A percentile compares a stretch with the other conserved stretches of the same genome.
phyloP scores from a whole-genome alignment of 2,113 vertebrate species.

The Glaucidium brasilianum region DNA sequence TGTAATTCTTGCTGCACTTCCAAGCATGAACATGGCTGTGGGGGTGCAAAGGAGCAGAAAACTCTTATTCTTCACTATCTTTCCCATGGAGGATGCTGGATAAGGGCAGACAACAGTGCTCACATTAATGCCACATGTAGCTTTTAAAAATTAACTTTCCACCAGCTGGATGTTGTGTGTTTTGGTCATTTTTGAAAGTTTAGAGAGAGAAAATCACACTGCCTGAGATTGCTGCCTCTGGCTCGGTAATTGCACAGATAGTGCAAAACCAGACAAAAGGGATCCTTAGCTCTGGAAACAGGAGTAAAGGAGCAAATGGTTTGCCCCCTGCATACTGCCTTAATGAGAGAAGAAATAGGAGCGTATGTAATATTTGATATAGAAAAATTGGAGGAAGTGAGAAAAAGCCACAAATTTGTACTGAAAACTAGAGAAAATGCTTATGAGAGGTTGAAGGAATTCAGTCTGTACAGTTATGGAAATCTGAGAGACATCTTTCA shows the following conservation, averaged over 20 bases:
- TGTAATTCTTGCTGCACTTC: neutral
- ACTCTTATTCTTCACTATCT: neutral
- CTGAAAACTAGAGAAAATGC: neutral
- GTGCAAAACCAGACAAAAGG: neutral
- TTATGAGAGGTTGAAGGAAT: neutral
- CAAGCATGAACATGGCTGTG: rapidly evolving
- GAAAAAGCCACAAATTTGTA: neutral
- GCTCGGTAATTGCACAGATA: neutral
- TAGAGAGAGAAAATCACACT: neutral
- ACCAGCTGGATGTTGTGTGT: neutral
- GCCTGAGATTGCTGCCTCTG: neutral
- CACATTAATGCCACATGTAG: rapidly evolving
- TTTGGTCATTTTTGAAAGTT: neutral
- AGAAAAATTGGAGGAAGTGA: neutral
- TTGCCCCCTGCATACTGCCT: neutral
- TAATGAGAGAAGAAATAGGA: neutral
- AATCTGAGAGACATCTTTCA: neutral
- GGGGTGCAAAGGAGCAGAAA: neutral
- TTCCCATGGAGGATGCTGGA: neutral
- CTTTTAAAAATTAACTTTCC: neutral
- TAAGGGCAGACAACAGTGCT: neutral
- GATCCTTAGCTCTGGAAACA: neutral
- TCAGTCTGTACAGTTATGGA: neutral
- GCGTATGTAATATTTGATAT: neutral
- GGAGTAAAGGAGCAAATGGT: neutral